phyloP scores from a whole-genome alignment of 2,113 vertebrate genomes.

The Pantherophis guttatus region DNA sequence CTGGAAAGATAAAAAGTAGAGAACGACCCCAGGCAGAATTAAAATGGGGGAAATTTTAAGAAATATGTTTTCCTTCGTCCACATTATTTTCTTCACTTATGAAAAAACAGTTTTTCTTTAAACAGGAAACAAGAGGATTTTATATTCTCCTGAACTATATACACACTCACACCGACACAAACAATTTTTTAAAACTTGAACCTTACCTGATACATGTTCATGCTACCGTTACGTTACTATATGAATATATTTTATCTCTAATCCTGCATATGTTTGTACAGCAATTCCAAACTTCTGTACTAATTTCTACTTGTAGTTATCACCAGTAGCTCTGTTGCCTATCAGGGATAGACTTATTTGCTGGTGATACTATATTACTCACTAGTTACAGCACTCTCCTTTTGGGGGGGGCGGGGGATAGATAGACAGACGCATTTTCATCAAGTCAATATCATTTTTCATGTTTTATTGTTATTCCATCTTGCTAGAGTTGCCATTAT shows the following conservation, averaged over 20 bases:
- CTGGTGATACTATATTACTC: background rate
- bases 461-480: background rate
- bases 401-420: background rate
- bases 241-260: background rate
- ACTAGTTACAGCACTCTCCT: background rate
- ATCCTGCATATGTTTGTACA: background rate
- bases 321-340: background rate
- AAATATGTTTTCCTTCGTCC: background rate
- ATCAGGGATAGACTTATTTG: background rate
- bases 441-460: background rate
- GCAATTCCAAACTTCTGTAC: background rate
- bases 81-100: background rate
- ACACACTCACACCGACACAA: background rate
- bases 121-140: background rate
- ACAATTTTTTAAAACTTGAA: background rate
- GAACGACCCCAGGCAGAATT: background rate
- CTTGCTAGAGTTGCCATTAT: background rate
- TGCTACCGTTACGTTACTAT: background rate
- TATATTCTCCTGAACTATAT: background rate
- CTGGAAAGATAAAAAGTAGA: background rate
- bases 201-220: background rate
- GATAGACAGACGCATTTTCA: background rate
- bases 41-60: background rate
- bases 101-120: background rate
- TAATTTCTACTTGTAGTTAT: background rate